A percentile compares a stretch with the other conserved stretches of the same genome.
Conservation (phyloP, 2,888 invertebrate genomes). For the Drosophila suboccidentalis region DNA sequence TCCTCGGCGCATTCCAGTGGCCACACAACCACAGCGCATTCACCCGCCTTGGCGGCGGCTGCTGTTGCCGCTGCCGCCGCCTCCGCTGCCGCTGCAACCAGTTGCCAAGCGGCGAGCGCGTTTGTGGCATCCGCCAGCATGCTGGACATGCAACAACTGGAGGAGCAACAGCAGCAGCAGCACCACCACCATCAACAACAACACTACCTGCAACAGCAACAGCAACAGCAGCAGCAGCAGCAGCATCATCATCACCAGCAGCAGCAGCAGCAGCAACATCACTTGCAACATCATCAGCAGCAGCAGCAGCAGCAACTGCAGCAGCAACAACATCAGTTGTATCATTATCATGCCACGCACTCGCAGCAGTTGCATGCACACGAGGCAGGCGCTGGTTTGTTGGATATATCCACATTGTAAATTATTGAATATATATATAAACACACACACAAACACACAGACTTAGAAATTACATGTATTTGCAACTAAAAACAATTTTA, state of each 20-base stretch:
- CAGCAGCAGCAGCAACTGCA: conserved; percentile 73
- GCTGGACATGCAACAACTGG: conserved; percentile 78
- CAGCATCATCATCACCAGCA: conserved; percentile 65
- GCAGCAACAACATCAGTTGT: conserved; percentile 58
- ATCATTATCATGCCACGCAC: conserved; percentile 70
- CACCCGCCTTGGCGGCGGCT: conserved; percentile 79
- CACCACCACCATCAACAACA: conserved; percentile 49
- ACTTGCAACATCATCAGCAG: conserved; percentile 40
- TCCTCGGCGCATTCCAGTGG: conserved; percentile 83
- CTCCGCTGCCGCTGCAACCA: conserved; percentile 44
- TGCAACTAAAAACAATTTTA: conserved; percentile 63
- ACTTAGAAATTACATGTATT: conserved; percentile 29
- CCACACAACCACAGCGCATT: conserved; percentile 78
- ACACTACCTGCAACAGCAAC: conserved; percentile 51
- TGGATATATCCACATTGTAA: conserved; percentile 86
- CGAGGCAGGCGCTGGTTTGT: conserved; percentile 80
- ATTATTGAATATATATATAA: conserved; percentile 75
- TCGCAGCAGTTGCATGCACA: conserved; percentile 59
- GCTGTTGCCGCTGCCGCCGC: conserved; percentile 68
- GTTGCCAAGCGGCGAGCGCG: conserved; percentile 55
- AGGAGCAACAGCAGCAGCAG: conserved; percentile 58
- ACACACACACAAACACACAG: conserved; percentile 28
- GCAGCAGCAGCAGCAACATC: conserved; percentile 53
- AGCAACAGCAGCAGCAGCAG: conserved; percentile 51
- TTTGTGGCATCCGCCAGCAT: conserved; percentile 69